Conservation (phyloP, 2,888 invertebrate species). For the Oeneis ivallda region DNA sequence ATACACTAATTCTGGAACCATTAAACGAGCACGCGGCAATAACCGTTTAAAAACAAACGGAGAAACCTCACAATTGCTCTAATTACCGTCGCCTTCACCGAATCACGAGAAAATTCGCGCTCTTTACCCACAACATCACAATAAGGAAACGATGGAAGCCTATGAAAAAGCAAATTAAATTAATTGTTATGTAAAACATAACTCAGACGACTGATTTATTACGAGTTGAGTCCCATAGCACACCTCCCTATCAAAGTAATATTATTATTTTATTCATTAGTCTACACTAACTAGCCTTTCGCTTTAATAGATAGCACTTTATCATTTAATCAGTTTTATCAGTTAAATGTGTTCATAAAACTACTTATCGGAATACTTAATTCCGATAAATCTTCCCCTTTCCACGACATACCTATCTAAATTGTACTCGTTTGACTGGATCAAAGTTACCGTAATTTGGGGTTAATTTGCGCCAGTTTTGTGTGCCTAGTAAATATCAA, state of each 20-base stretch:
- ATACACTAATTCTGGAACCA: slow-evolving; percentile 52
- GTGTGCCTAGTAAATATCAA: too few relatives aligned
- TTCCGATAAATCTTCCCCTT: too few relatives aligned
- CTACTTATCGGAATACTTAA: too few relatives aligned
- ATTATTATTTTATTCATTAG: neutral
- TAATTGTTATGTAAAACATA: slow-evolving; percentile 69
- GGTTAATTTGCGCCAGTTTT: too few relatives aligned
- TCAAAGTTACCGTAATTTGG: too few relatives aligned
- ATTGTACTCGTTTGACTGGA: too few relatives aligned
- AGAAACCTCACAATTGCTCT: slow-evolving; percentile 75
- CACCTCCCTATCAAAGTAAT: neutral
- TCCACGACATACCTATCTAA: neutral
- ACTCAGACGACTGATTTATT: slow-evolving; percentile 11
- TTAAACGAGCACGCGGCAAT: slow-evolving; percentile 61
- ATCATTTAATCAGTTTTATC: too few relatives aligned
- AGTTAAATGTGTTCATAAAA: too few relatives aligned
- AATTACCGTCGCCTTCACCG: slow-evolving; percentile 76
- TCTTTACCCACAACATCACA: slow-evolving; percentile 71
- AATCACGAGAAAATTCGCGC: slow-evolving; percentile 79
- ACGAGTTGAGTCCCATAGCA: neutral
- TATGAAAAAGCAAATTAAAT: slow-evolving; percentile 80
- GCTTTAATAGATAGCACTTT: too few relatives aligned
- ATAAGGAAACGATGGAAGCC: slow-evolving; percentile 76
- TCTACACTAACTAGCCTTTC: too few relatives aligned
- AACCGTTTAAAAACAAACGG: slow-evolving; percentile 75